These are phyloP conservation scores for Habropoda laboriosa DNA, from an alignment of 1,140 invertebrate genomes.

Conservation along the genomic window DNA sequence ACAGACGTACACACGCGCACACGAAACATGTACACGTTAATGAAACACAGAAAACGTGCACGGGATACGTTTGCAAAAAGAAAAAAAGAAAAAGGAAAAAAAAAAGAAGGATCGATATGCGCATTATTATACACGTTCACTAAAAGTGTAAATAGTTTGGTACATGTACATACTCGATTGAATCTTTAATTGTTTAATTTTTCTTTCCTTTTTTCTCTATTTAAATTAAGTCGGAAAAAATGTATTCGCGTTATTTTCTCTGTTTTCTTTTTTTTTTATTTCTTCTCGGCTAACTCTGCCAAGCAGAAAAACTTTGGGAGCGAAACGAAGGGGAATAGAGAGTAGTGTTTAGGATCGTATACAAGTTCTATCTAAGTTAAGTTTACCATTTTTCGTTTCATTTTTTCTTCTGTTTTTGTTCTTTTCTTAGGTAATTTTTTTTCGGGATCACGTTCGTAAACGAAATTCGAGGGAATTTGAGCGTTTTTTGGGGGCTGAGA, in stretches of 20 bases:
- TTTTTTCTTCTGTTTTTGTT: background rate
- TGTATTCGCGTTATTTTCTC: conserved; percentile 2
- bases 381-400: conserved; percentile 38
- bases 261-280: conserved; percentile 10
- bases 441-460: background rate
- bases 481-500: conserved; percentile 27
- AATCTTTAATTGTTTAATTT: conserved; percentile 58
- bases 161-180: conserved; percentile 57
- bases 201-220: conserved; percentile 37
- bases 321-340: background rate
- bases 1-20: conserved; percentile 6
- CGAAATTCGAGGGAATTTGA: conserved; percentile 11
- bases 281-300: conserved; percentile 55
- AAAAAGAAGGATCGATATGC: conserved; percentile 36
- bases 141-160: conserved; percentile 54
- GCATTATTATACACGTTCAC: conserved; percentile 29
- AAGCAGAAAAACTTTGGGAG: conserved; percentile 61
- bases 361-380: conserved; percentile 66
- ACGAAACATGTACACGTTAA: background rate
- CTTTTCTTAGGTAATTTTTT: conserved; percentile 13
- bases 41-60: background rate
- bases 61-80: conserved; percentile 34
- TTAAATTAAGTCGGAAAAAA: conserved; percentile 16
- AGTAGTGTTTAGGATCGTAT: conserved; percentile 56
- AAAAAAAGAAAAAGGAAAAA: too few relatives aligned